phyloP scores from a whole-genome alignment of 2,113 vertebrate species.

The Mesoclemmys tuberculata region DNA sequence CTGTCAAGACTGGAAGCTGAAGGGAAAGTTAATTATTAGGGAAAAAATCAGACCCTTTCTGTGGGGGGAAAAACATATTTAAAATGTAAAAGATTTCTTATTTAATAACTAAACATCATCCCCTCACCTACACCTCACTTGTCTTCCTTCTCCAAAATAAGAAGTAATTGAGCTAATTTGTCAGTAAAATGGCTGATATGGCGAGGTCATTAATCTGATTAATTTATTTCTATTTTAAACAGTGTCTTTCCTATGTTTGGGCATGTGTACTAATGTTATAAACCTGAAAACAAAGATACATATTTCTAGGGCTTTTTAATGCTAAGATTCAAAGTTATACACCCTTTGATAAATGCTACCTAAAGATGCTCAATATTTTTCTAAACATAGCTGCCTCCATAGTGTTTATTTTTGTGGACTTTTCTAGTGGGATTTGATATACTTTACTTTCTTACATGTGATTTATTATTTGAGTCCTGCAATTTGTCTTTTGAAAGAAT shows the following conservation, averaged over 20 bases:
- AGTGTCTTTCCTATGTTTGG: background rate
- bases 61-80: background rate
- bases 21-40: background rate
- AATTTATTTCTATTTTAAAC: conserved; percentile 26
- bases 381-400: background rate
- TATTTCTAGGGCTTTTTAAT: background rate
- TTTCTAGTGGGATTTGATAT: background rate
- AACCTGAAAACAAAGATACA: background rate
- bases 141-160: background rate
- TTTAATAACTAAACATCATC: background rate
- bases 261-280: background rate
- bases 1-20: background rate
- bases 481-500: background rate
- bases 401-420: background rate
- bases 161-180: background rate
- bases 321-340: background rate
- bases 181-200: background rate
- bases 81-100: background rate
- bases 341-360: background rate
- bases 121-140: background rate
- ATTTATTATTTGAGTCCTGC: background rate
- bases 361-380: conserved; percentile 5
- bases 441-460: background rate
- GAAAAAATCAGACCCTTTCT: background rate
- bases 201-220: background rate